phyloP scores from a whole-genome alignment of 2,113 vertebrate species.

The Erpornis zantholeuca region DNA sequence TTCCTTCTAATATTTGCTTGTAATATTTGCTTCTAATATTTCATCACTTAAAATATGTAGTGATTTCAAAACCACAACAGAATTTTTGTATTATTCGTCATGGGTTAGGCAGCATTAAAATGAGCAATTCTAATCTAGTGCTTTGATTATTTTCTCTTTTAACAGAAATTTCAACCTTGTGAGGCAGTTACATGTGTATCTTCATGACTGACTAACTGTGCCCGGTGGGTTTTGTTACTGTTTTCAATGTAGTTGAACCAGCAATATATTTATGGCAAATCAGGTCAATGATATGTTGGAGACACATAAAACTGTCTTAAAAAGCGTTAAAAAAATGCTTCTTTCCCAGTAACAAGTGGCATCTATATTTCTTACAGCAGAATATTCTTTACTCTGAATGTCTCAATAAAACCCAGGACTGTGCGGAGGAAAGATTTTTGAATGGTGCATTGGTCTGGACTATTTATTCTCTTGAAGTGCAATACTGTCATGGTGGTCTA shows the following conservation, averaged over 20 bases:
- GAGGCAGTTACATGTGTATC: background rate
- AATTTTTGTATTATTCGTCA: background rate
- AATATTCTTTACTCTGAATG: background rate
- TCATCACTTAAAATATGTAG: background rate
- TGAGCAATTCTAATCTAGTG: background rate
- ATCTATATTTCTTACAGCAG: background rate
- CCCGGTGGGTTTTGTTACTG: background rate
- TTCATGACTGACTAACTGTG: background rate
- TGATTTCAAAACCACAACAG: background rate
- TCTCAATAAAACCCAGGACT: background rate
- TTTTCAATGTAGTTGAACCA: background rate
- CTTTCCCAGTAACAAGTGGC: background rate
- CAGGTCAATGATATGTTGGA: background rate
- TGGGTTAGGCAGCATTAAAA: background rate
- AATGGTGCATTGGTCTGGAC: background rate
- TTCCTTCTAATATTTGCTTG: background rate
- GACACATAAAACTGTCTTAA: background rate
- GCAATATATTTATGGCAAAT: background rate
- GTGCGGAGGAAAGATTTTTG: background rate
- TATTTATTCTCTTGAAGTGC: background rate
- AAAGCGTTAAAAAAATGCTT: background rate
- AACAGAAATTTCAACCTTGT: background rate
- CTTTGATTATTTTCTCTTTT: background rate
- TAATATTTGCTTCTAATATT: too few relatives aligned
- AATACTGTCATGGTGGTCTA: background rate